Conservation (phyloP, 2,888 invertebrate species). For the Ornithoptera priamus region DNA sequence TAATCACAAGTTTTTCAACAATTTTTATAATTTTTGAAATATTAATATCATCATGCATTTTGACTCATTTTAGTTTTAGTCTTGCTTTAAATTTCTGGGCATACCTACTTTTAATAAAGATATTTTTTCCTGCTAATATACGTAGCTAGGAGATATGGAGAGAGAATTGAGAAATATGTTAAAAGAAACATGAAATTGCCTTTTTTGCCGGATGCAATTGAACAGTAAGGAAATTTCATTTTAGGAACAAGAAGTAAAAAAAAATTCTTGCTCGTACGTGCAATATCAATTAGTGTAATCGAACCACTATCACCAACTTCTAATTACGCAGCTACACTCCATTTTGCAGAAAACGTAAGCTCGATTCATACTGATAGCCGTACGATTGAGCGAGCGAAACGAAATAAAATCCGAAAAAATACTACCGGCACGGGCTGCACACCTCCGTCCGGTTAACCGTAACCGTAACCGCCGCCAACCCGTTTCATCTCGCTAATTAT, state of each 20-base stretch:
- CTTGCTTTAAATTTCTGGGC: too few relatives aligned
- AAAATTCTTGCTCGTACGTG: not conserved
- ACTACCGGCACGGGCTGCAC: conserved; percentile 44
- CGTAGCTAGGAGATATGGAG: too few relatives aligned
- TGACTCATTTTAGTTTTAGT: too few relatives aligned
- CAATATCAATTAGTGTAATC: conserved; percentile 16
- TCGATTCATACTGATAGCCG: conserved; percentile 16
- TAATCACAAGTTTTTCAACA: too few relatives aligned
- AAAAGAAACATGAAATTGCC: too few relatives aligned
- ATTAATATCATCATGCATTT: too few relatives aligned
- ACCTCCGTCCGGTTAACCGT: conserved; percentile 54
- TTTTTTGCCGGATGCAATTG: too few relatives aligned
- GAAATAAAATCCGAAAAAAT: conserved; percentile 46
- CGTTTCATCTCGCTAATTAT: conserved; percentile 66
- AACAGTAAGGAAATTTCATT: not conserved
- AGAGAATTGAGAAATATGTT: too few relatives aligned
- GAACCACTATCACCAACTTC: conserved; percentile 17
- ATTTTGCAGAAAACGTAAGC: conserved; percentile 15
- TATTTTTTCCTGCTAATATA: too few relatives aligned
- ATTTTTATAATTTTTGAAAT: too few relatives aligned
- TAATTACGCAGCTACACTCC: conserved; percentile 19
- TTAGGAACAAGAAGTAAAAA: not conserved
- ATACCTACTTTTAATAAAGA: too few relatives aligned
- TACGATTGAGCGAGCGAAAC: conserved; percentile 24
- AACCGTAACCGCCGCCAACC: conserved; percentile 43